Base-by-base conservation (phyloP, 2,113 vertebrate species). In the Amblyornis subalaris region DNA sequence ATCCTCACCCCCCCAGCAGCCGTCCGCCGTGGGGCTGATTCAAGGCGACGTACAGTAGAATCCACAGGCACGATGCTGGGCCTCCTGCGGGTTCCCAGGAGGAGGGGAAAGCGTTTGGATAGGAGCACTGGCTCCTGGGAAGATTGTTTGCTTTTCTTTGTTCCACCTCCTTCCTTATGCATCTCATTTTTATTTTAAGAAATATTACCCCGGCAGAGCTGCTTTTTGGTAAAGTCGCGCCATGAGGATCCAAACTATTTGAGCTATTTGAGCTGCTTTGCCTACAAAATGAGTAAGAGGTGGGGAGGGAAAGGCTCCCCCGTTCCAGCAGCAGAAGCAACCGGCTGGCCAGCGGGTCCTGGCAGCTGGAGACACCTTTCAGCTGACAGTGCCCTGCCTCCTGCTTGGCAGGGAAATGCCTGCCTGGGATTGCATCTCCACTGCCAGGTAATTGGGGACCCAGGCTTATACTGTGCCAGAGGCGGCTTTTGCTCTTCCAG, bases 161-260 rank as follows among this genome's bases (percentile, higher is more conserved):
- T 91, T 95, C 86, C 88, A 88, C 81, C 90, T 95, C 94, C 75
- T 92, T 93, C 85, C 64, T 93, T 28, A 61, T 85, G 80, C 78
- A 83, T 95, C 93, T 94, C 47, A 0, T n/a, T 95, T 95, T 97
- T 94, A 94, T 94, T 97, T 96, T 95, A 94, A 96, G 96, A 97
- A 96, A 94, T 96, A 89, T 85, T 95, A 92, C 81, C 86, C 85
- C 26, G 0, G 45, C 21, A 1, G 90, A 94, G 65, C 69, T 48
- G 77, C 48, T 64, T 90, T 89, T 96, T 85, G 85, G 76, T 88
- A 89, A 95, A 94, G 88, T 18, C 1, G 44, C 71, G 70, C 67
- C 13, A 2, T 3, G 72, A 85, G 83, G 94, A 95, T 96, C 90
- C 93, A 95, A 96, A 93, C 31, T 95, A 96, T 96, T 92, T 38